Conservation (phyloP, 2,113 vertebrate genomes). For the Carassius gibelio region DNA sequence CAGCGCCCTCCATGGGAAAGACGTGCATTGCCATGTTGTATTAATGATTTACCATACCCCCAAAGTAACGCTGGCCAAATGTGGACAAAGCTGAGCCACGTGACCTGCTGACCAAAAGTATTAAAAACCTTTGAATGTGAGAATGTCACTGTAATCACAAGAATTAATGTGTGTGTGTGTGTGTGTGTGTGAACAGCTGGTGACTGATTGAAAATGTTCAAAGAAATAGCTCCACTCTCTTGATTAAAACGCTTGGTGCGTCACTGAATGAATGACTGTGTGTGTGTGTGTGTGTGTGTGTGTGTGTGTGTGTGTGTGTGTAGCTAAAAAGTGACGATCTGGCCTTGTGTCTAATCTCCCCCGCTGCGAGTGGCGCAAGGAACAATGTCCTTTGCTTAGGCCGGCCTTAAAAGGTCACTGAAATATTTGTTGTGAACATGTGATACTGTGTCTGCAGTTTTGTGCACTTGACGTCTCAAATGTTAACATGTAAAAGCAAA, state of each 20-base stretch:
- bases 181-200: not conserved
- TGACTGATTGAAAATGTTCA: slow-evolving; percentile 23
- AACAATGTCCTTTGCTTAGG: slow-evolving; percentile 5
- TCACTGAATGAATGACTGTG: slow-evolving; percentile 22
- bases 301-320: not conserved
- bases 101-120: not conserved
- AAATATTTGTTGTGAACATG: slow-evolving; percentile 24
- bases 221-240: slow-evolving; percentile 8
- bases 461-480: not conserved
- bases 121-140: not conserved
- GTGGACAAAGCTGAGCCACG: not conserved
- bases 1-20: slow-evolving; percentile 61
- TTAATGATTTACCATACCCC: slow-evolving; percentile 34
- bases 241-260: not conserved
- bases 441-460: slow-evolving; percentile 12
- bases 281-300: not conserved
- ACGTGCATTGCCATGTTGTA: not conserved
- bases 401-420: slow-evolving; percentile 34
- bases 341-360: not conserved
- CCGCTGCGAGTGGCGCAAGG: not conserved
- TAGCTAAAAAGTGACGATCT: slow-evolving; percentile 14
- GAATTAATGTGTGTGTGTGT: not conserved
- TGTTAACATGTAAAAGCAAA: not conserved
- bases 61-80: not conserved
- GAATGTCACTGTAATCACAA: slow-evolving; percentile 4